phyloP scores from a whole-genome alignment of 2,797 vertebrate genomes.

The Dermochelys coriacea region DNA sequence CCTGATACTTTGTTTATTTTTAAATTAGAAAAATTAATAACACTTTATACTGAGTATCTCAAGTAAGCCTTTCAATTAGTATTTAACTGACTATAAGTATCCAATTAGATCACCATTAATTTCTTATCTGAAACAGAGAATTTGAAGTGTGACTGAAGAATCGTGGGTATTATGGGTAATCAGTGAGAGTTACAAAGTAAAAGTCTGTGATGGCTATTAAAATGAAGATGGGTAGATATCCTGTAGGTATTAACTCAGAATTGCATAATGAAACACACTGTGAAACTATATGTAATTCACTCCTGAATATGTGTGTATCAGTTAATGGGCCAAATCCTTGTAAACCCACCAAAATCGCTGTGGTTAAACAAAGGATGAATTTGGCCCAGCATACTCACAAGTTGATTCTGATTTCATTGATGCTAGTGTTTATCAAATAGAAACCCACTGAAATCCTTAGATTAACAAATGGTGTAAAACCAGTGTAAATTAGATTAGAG shows the following conservation, averaged over 20 bases:
- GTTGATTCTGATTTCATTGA: not conserved
- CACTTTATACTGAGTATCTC: not conserved
- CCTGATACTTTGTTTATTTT: not conserved
- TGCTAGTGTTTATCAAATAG: not conserved
- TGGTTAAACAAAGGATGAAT: not conserved
- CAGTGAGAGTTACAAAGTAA: not conserved
- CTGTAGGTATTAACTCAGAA: not conserved
- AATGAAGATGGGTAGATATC: not conserved
- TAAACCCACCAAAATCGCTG: not conserved
- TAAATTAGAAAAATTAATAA: conserved; percentile 26
- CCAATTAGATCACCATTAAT: conserved; percentile 47
- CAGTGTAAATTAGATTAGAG: not conserved
- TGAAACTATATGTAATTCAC: not conserved
- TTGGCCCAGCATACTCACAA: rapidly evolving
- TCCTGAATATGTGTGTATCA: not conserved
- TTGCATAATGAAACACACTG: rapidly evolving
- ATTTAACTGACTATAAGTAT: conserved; percentile 33
- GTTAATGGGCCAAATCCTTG: not conserved
- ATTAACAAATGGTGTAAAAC: not conserved
- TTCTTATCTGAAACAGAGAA: conserved; percentile 44
- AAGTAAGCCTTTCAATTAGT: conserved; percentile 34
- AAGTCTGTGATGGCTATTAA: conserved; percentile 4
- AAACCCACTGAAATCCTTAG: not conserved
- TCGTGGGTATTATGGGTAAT: not conserved
- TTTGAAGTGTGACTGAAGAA: conserved; percentile 21